Evolutionary conservation across 2,797 vertebrate genomes (phyloP).

Genomic region (Gallinago stenura): DNA sequence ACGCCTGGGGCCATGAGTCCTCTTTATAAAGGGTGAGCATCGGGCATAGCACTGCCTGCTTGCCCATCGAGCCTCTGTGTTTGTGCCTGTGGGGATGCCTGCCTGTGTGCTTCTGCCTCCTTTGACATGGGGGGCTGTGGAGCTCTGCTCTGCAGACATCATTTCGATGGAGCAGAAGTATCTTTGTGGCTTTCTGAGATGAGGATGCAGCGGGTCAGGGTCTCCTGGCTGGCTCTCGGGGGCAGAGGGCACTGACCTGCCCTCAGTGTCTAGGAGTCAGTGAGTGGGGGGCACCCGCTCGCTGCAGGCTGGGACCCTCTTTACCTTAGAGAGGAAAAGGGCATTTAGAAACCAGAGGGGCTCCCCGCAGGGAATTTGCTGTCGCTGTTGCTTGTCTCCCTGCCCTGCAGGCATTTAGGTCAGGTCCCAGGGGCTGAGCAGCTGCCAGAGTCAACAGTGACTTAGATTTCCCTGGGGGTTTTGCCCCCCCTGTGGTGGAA

Average conservation of each 20-base stretch:
- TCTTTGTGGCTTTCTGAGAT: accelerated
- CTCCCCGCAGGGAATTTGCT: background rate
- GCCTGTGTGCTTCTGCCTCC: background rate
- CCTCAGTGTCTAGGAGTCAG: accelerated
- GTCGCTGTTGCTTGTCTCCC: accelerated
- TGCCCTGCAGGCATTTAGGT: accelerated
- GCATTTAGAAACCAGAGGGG: background rate
- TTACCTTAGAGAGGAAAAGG: background rate
- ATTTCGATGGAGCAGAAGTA: background rate
- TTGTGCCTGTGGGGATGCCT: accelerated
- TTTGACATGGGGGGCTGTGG: background rate
- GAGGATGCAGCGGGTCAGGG: accelerated
- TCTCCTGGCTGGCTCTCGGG: background rate
- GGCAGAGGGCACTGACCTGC: accelerated
- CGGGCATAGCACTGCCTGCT: accelerated
- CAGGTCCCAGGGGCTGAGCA: background rate
- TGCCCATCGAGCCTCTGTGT: accelerated
- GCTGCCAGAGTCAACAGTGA: accelerated
- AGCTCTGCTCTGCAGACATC: background rate
- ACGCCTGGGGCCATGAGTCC: background rate
- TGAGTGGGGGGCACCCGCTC: accelerated
- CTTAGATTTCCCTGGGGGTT: background rate
- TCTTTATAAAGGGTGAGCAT: background rate
- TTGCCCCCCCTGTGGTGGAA: accelerated
- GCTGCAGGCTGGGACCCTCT: background rate